These are phyloP conservation scores for Gouania willdenowi DNA, from an alignment of 2,797 vertebrate genomes.

Conservation along the genomic window DNA sequence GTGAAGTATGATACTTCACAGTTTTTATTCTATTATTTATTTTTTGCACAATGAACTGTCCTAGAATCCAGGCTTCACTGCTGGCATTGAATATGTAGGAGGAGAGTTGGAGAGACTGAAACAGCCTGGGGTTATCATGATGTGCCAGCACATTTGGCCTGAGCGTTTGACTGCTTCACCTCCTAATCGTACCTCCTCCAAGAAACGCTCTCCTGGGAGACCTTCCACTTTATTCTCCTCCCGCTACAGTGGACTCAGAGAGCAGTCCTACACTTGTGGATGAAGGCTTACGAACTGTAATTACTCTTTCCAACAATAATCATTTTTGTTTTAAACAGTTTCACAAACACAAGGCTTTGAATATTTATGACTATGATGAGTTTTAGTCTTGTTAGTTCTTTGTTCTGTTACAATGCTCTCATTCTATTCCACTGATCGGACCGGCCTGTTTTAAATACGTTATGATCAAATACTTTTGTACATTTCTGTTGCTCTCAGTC, in stretches of 20 bases:
- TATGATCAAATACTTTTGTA: too few species aligned
- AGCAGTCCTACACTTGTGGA: slow-evolving; percentile 27
- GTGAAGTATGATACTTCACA: too few species aligned
- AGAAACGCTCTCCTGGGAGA: slow-evolving; percentile 70
- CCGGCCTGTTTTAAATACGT: too few species aligned
- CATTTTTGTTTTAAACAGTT: background rate
- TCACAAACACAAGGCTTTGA: background rate
- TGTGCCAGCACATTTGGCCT: slow-evolving; percentile 78
- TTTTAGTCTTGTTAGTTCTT: too few species aligned
- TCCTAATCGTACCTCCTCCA: slow-evolving; percentile 81
- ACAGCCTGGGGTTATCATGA: slow-evolving; percentile 83
- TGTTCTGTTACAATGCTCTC: too few species aligned
- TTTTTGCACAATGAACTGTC: too few species aligned
- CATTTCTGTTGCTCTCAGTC: too few species aligned
- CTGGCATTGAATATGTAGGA: slow-evolving; percentile 78
- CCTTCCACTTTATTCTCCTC: slow-evolving; percentile 47
- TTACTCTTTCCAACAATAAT: slow-evolving; percentile 12
- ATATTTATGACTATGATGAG: too few species aligned
- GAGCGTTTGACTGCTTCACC: slow-evolving; percentile 81
- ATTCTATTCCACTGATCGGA: too few species aligned
- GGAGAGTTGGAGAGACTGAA: slow-evolving; percentile 67
- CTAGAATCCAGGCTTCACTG: slow-evolving; percentile 68
- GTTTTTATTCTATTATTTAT: too few species aligned
- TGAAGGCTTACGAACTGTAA: slow-evolving; percentile 12
- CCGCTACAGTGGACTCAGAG: slow-evolving; percentile 30